Percentiles rank a stretch among this genome's conserved stretches.
Evolutionary conservation across 30 jellyfish, hydroid and myxozoan genomes (phyloP).

Genomic region (Hydractinia echinata): DNA sequence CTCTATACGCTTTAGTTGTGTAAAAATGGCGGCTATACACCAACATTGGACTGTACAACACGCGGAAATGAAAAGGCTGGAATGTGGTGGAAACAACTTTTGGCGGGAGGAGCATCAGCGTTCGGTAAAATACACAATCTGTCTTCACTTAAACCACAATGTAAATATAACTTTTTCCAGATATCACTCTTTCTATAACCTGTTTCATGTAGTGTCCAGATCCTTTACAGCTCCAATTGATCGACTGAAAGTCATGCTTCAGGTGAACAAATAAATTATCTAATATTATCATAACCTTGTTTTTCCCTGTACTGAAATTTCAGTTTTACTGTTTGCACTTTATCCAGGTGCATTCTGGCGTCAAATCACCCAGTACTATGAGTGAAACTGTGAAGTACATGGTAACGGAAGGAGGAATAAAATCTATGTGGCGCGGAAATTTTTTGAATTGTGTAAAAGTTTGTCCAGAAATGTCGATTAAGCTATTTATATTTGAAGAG

Average conservation of each 20-base stretch:
- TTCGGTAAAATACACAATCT: slow-evolving; percentile 50
- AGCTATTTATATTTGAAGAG: slow-evolving; percentile 83
- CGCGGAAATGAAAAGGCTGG: slow-evolving; percentile 82
- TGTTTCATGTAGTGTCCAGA: slow-evolving; percentile 61
- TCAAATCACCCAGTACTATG: no score
- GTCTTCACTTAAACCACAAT: not conserved
- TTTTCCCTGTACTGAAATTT: not conserved
- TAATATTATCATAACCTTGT: not conserved
- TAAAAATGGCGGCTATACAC: slow-evolving; percentile 88
- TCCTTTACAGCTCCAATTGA: slow-evolving; percentile 93
- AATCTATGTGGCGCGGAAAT: slow-evolving; percentile 96
- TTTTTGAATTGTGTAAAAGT: slow-evolving; percentile 75
- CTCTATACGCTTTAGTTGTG: slow-evolving; percentile 34
- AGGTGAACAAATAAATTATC: slow-evolving; percentile 36
- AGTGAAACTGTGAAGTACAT: slow-evolving; percentile 7
- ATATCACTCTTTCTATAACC: not conserved
- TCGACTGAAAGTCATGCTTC: slow-evolving; percentile 80
- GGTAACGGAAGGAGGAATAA: slow-evolving; percentile 87
- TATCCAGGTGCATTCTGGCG: slow-evolving; percentile 73
- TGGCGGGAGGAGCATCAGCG: slow-evolving; percentile 95
- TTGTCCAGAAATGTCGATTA: slow-evolving; percentile 92
- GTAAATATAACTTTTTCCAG: not conserved
- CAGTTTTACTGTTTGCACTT: not conserved
- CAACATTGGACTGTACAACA: slow-evolving; percentile 74
- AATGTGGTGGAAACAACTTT: slow-evolving; percentile 95